Evolutionary conservation across 2,797 vertebrate species (phyloP).

Genomic region (Sebastes glaucus): DNA sequence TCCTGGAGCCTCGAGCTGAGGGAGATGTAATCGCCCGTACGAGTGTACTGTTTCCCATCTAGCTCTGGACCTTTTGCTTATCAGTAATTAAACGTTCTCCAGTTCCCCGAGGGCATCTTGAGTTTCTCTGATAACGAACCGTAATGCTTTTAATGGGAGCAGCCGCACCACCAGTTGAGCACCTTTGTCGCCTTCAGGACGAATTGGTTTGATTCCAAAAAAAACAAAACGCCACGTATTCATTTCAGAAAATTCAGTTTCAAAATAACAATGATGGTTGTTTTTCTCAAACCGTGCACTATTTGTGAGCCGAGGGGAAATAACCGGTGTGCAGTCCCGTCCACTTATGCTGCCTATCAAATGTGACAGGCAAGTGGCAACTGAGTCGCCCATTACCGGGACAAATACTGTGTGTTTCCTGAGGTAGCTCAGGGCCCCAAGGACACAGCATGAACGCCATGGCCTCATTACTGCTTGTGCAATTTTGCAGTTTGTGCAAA

Average conservation of each 20-base stretch:
- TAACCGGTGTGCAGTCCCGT: background rate
- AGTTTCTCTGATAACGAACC: slow-evolving; percentile 68
- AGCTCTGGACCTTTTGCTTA: slow-evolving; percentile 59
- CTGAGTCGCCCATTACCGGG: slow-evolving; percentile 51
- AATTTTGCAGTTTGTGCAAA: background rate
- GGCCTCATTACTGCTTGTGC: slow-evolving; percentile 40
- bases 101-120: slow-evolving; percentile 57
- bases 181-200: slow-evolving; percentile 5
- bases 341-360: slow-evolving; percentile 39
- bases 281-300: slow-evolving; percentile 1
- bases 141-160: slow-evolving; percentile 15
- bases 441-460: slow-evolving; percentile 12
- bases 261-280: background rate
- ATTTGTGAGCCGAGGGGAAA: background rate
- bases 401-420: slow-evolving; percentile 8
- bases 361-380: slow-evolving; percentile 46
- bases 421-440: slow-evolving; percentile 18
- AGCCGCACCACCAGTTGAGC: background rate
- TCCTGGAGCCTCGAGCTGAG: background rate
- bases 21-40: slow-evolving; percentile 43
- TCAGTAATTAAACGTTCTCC: slow-evolving; percentile 74
- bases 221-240: background rate
- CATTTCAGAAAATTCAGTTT: background rate
- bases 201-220: background rate
- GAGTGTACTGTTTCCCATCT: slow-evolving; percentile 57